A percentile compares a stretch with the other conserved stretches of the same genome.
These are phyloP conservation scores for Plecotus auritus DNA, from an alignment of 2,113 vertebrate genomes.

Conservation along the genomic window DNA sequence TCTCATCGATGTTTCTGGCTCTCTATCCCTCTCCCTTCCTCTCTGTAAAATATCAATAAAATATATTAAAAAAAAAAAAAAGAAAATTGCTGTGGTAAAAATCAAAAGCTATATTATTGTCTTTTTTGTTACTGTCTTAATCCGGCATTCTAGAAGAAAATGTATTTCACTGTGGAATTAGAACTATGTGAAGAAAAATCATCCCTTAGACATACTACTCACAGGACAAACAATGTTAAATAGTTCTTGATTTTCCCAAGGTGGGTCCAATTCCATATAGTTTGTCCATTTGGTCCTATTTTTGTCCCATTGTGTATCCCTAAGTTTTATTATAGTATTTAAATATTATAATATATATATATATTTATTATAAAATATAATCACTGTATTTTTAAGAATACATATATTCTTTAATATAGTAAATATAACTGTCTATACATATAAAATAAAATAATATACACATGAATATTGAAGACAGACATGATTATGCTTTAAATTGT, in stretches of 20 bases:
- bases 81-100: background rate
- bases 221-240: background rate
- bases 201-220: background rate
- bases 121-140: background rate
- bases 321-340: background rate
- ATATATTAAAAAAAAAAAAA: too few species aligned
- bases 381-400: background rate
- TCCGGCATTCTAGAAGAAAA: background rate
- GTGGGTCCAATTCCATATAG: background rate
- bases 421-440: background rate
- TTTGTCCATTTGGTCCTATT: background rate
- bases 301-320: background rate
- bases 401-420: background rate
- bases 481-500: background rate
- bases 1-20: too few species aligned
- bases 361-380: background rate
- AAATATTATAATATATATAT: background rate
- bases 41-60: too few species aligned
- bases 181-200: background rate
- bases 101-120: background rate
- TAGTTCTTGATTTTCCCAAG: background rate
- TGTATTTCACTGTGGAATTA: background rate
- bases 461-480: background rate
- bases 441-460: background rate
- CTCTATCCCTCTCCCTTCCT: too few species aligned